A percentile compares a stretch with the other conserved stretches of the same genome.
phyloP scores from a whole-genome alignment of 2,113 vertebrate genomes.

The Alexandromys fortis region DNA sequence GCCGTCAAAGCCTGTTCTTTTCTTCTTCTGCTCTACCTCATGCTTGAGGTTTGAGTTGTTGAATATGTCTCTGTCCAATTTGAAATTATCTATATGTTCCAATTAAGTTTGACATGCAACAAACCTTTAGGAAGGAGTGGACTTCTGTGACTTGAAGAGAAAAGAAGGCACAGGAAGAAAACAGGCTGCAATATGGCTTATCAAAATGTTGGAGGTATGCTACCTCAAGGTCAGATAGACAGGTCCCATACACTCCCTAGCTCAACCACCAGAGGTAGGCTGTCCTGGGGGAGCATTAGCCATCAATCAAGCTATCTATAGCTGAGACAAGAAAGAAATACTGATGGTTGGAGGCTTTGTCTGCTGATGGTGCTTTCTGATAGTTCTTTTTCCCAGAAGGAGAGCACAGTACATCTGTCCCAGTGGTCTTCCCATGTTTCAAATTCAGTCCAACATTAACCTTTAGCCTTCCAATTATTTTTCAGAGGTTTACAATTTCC shows the following conservation, averaged over 20 bases:
- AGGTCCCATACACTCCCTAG: background rate
- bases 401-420: background rate
- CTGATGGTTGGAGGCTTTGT: background rate
- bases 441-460: background rate
- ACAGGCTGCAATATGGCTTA: background rate
- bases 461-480: background rate
- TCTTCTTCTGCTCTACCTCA: background rate
- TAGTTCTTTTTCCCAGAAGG: background rate
- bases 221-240: background rate
- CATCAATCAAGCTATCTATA: background rate
- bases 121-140: background rate
- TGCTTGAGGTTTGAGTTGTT: background rate
- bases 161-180: background rate
- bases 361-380: background rate
- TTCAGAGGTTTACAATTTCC: background rate
- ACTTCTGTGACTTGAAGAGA: background rate
- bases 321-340: background rate
- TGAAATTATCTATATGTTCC: background rate
- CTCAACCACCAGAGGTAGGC: background rate
- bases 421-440: background rate
- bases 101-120: background rate
- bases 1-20: background rate
- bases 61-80: background rate
- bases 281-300: background rate
- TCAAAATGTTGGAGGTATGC: background rate